These are phyloP conservation scores for Cyprinodon diabolis DNA, from an alignment of 2,797 vertebrate genomes.

Conservation along the genomic window DNA sequence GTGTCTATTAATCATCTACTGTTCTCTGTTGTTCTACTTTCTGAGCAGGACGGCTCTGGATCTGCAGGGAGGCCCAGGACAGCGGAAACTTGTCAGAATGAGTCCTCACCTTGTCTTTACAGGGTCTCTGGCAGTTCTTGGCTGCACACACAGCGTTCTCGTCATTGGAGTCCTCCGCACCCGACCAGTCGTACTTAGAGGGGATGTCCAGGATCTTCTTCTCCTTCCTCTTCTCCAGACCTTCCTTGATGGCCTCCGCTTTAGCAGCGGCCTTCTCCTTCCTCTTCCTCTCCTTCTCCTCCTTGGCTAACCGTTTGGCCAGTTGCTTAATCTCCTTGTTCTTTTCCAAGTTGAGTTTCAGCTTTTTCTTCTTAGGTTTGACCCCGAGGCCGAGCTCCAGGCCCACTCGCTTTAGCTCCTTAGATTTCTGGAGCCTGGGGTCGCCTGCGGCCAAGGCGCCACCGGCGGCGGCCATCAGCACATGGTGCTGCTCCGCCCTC, in stretches of 20 bases:
- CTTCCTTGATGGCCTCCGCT: slow-evolving; percentile 88
- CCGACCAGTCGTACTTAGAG: slow-evolving; percentile 98
- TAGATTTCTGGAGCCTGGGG: slow-evolving; percentile 86
- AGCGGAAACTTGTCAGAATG: not conserved
- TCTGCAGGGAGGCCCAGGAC: not conserved
- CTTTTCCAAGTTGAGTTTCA: slow-evolving; percentile 93
- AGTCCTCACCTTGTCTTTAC: slow-evolving; percentile 93
- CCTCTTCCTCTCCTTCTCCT: slow-evolving; percentile 96
- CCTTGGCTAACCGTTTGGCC: slow-evolving; percentile 95
- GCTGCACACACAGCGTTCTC: slow-evolving; percentile 97
- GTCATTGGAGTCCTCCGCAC: slow-evolving; percentile 96
- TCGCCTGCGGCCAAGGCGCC: slow-evolving; percentile 56
- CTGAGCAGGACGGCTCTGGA: not conserved
- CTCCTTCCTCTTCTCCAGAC: slow-evolving; percentile 92
- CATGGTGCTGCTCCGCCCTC: slow-evolving; percentile 88
- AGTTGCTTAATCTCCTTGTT: slow-evolving; percentile 94
- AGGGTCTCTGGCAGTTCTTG: slow-evolving; percentile 95
- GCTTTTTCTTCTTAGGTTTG: slow-evolving; percentile 97
- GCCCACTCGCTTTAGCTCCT: slow-evolving; percentile 89
- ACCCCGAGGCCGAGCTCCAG: slow-evolving; percentile 78
- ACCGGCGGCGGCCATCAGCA: slow-evolving; percentile 80
- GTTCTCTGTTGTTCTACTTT: slow-evolving; percentile 22
- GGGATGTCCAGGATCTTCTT: slow-evolving; percentile 97
- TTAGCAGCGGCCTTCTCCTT: slow-evolving; percentile 91
- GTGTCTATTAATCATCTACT: slow-evolving; percentile 55